A percentile compares a stretch with the other conserved stretches of the same genome.
phyloP scores from a whole-genome alignment of 2,113 vertebrate species.

The Aldabrachelys gigantea region DNA sequence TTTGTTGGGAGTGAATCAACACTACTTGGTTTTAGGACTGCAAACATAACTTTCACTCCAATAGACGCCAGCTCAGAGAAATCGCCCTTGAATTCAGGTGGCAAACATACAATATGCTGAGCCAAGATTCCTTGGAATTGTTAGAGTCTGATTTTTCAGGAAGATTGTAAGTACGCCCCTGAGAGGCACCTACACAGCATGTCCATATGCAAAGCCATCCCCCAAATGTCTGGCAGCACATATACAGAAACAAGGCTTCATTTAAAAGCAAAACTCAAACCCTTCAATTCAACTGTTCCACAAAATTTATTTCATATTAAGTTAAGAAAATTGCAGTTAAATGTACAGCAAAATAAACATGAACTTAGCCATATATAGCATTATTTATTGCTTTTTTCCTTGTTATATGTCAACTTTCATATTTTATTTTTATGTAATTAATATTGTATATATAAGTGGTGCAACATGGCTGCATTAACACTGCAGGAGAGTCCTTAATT shows the following conservation, averaged over 20 bases:
- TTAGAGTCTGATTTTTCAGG: slow-evolving; percentile 54
- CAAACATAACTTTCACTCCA: not conserved
- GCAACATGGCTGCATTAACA: not conserved
- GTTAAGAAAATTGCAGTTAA: not conserved
- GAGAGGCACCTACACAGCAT: slow-evolving; percentile 34
- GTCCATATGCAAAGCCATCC: not conserved
- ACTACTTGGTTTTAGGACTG: not conserved
- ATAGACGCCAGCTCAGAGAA: slow-evolving; percentile 50
- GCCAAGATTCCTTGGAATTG: slow-evolving; percentile 67
- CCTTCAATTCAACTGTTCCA: not conserved
- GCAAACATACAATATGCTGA: not conserved
- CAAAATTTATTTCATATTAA: not conserved
- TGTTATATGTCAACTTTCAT: not conserved
- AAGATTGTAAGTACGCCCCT: slow-evolving; percentile 7
- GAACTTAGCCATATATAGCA: accelerated
- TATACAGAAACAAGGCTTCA: not conserved
- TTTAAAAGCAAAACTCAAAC: not conserved
- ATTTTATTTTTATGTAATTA: not conserved
- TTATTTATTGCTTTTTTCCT: not conserved
- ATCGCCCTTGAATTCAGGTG: slow-evolving; percentile 21
- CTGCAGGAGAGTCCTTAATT: not conserved
- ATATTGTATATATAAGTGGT: not conserved
- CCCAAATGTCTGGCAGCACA: not conserved
- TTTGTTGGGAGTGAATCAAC: not conserved
- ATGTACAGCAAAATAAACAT: not conserved